Conservation (phyloP, 2,113 vertebrate genomes). For the Zapus hudsonius region DNA sequence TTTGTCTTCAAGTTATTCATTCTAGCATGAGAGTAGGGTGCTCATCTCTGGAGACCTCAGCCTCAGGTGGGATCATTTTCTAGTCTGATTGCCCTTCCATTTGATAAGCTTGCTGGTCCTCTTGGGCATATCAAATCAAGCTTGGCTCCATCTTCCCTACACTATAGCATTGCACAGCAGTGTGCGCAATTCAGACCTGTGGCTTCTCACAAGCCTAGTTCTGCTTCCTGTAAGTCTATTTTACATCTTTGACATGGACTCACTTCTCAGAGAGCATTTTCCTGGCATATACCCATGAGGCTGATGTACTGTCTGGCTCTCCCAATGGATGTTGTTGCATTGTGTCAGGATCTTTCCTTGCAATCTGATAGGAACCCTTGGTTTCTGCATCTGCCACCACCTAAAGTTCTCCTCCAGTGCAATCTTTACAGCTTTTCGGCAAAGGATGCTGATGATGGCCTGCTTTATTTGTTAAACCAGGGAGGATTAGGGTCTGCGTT, state of each 20-base stretch:
- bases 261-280: neutral
- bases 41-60: neutral
- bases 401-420: neutral
- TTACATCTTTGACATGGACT: neutral
- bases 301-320: rapidly evolving
- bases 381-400: neutral
- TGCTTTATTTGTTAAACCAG: neutral
- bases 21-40: neutral
- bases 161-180: neutral
- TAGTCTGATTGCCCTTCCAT: neutral
- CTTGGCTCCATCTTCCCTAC: neutral
- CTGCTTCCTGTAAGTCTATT: neutral
- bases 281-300: neutral
- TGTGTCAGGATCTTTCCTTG: neutral
- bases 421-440: neutral
- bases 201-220: neutral
- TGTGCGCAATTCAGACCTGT: neutral
- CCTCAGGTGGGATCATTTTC: neutral
- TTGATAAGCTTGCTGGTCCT: neutral
- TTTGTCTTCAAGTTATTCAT: neutral
- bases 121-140: neutral
- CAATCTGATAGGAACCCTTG: neutral
- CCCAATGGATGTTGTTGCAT: neutral
- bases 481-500: neutral
- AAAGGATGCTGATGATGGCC: neutral